Evolutionary conservation across 2,797 vertebrate genomes (phyloP), one percentile per base, ranked within the genome.

Genomic region (Pyrocephalus nanus): DNA sequence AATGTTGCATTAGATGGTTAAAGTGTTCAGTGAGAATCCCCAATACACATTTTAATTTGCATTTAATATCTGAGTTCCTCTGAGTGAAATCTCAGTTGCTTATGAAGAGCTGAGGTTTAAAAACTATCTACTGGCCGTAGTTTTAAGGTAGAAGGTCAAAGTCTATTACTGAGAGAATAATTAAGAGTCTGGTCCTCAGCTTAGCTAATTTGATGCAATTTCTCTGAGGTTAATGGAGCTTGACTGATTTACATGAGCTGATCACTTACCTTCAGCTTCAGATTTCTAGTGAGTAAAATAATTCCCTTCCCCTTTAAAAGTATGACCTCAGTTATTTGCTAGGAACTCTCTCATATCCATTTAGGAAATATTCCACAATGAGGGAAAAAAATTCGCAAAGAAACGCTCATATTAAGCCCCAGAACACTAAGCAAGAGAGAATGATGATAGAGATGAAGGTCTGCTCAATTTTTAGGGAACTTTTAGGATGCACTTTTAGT

Each of bases 11-110:
- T 88, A 85, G 67, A 50, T 80, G 76, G 77, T 88, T 74, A 89
- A 92, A 88, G 60, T 93, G 75, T 86, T 93, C 40, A 84, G 75
- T 57, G 40, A 96, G 92, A 92, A 93, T 76, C 86, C 90, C 42
- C 84, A 91, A 62, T 50, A 61, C 25, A 77, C 29, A 40, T 82
- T 89, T 91, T 86, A 85, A 78, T 96, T 90, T 88, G 62, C 60
- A 90, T 85, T 93, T 92, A 78, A 79, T 93, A 85, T 48, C 25
- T 70, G 70, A 78, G 75, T 75, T 88, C 82, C 87, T 96, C 92
- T 89, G 69, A 82, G 69, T 86, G 51, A 67, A 96, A 96, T 77
- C 60, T 58, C 13, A 3, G 55, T 78, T 95, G 61, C 43, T 91
- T 85, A 65, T 54, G 74, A 67, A 95, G 87, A 86, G 17, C 77